Evolutionary conservation across 2,797 vertebrate species (phyloP), one percentile per base, ranked within the genome.

Genomic region (Dipus sagitta): DNA sequence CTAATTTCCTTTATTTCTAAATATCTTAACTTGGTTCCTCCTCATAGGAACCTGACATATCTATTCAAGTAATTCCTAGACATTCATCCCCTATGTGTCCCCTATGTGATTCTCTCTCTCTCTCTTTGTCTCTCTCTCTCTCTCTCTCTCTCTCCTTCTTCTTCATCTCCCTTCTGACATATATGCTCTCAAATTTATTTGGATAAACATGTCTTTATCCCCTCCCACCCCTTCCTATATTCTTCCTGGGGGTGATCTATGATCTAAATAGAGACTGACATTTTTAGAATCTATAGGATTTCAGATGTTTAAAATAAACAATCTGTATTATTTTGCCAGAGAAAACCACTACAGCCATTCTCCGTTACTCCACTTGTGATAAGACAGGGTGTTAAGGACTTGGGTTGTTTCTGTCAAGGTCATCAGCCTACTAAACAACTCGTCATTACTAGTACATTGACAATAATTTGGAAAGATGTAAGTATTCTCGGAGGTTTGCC

Each of bases 1-100:
- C 70, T 71, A 13, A 2, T 15, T 87, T 87, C 34, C 10, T 47
- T 87, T 88, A 84, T 77, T 84, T 82, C 92, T 62, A 23, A 92
- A 90, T n/a, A 58, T 54, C 13, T 93, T 68, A 68, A 20, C 38
- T 92, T 60, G 90, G 34, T 54, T 94, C 32, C 71, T 34, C 1
- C 54, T 75, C 4, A 0, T 64, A 3, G 47, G 86, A 90, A 47
- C 3, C 24, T 81, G 52, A 12, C 4, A 3, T 32, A 8, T 76
- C 62, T 26, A 42, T 20, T 70, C 52, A 76, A 84, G 58, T 52
- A n/a, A 20, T 68, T 74, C 20, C 42, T 5, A 21, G 28, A 58
- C 20, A 6, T 64, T 4, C 23, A 42, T 68, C 52, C 14, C 21
- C 20, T 70, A n/a, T 70, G 67, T 21, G 62, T 21, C 17, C 8